A percentile compares a stretch with the other conserved stretches of the same genome.
phyloP scores from a whole-genome alignment of 2,797 vertebrate species.

The Melanogrammus aeglefinus region DNA sequence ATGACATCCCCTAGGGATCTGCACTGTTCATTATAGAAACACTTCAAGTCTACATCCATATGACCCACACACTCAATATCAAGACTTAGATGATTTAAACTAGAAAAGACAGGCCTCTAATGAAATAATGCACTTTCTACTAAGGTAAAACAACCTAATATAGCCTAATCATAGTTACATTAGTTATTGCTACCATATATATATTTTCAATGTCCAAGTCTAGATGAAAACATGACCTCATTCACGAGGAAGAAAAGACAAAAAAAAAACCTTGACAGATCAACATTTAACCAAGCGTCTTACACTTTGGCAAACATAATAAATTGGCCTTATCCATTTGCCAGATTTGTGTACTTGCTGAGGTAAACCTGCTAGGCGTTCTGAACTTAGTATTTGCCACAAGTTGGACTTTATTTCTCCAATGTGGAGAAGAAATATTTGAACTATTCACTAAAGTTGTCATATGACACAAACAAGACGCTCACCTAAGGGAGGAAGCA shows the following conservation, averaged over 20 bases:
- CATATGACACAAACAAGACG: conserved; percentile 61
- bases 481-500: conserved; percentile 42
- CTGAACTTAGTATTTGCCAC: conserved; percentile 67
- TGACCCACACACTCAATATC: conserved; percentile 52
- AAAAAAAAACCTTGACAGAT: conserved; percentile 34
- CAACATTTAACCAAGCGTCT: conserved; percentile 40
- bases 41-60: conserved; percentile 51
- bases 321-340: conserved; percentile 60
- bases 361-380: conserved; percentile 70
- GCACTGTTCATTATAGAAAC: conserved; percentile 47
- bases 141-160: conserved; percentile 56
- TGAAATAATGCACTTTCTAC: conserved; percentile 67
- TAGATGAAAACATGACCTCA: conserved; percentile 54
- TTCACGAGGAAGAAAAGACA: conserved; percentile 51
- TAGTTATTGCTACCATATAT: conserved; percentile 73
- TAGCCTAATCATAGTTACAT: conserved; percentile 68
- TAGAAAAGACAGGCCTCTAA: conserved; percentile 49
- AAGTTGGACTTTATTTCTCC: conserved; percentile 67
- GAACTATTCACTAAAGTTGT: conserved; percentile 61
- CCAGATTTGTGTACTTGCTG: conserved; percentile 55
- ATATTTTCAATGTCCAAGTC: conserved; percentile 55
- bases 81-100: conserved; percentile 45
- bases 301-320: conserved; percentile 44
- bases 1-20: conserved; percentile 56
- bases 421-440: conserved; percentile 76